Evolutionary conservation across 1,140 invertebrate genomes (phyloP).

Genomic region (Acyrthosiphon pisum): DNA sequence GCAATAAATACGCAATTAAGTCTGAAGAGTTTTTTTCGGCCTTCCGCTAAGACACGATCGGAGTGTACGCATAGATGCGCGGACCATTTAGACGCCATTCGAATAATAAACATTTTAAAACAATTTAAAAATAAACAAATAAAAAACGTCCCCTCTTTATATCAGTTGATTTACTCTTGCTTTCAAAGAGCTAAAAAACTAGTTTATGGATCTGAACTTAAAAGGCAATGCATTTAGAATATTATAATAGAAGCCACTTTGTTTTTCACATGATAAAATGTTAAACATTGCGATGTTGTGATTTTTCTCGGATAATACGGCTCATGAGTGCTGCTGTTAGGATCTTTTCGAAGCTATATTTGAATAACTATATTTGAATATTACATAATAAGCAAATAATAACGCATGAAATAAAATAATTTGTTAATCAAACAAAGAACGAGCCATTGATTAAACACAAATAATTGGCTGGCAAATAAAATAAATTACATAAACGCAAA

Average conservation of each 20-base stretch:
- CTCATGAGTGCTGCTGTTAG: background rate
- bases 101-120: background rate
- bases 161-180: constrained; percentile 26
- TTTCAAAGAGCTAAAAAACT: constrained; percentile 35
- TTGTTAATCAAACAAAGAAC: background rate
- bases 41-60: background rate
- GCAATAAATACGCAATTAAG: constrained; percentile 24
- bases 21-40: background rate
- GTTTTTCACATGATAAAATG: background rate
- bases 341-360: background rate
- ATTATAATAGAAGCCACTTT: constrained; percentile 1
- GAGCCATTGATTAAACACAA: background rate
- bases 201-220: background rate
- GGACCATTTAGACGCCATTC: constrained; percentile 13
- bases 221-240: background rate
- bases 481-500: background rate
- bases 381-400: background rate
- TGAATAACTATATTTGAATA: background rate
- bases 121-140: constrained; percentile 35
- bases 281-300: background rate
- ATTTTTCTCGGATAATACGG: background rate
- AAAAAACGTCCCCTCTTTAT: constrained; percentile 20
- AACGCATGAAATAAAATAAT: background rate
- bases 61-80: background rate
- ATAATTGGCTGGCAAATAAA: background rate